phyloP scores from a whole-genome alignment of 1,140 invertebrate genomes.

The Mizuhopecten yessoensis region DNA sequence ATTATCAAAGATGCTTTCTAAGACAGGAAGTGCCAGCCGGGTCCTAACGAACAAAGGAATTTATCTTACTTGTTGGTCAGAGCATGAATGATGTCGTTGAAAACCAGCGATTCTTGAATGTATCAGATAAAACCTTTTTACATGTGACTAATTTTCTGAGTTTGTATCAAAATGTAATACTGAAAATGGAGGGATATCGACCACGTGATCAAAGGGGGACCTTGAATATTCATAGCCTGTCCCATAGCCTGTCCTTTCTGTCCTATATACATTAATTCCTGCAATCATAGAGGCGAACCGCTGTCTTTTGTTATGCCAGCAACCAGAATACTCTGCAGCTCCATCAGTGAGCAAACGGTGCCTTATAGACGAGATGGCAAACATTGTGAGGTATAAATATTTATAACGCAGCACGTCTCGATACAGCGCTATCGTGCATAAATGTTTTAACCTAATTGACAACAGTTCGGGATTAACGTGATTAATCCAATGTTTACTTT shows the following conservation, averaged over 20 bases:
- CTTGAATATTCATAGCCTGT: background rate
- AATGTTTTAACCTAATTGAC: constrained; percentile 17
- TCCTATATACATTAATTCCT: constrained; percentile 19
- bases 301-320: background rate
- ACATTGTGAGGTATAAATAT: constrained; percentile 36
- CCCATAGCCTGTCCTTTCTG: too few species aligned
- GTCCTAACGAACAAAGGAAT: background rate
- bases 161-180: constrained; percentile 4
- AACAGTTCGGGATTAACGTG: background rate
- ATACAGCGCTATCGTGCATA: background rate
- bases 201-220: background rate
- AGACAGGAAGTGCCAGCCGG: background rate
- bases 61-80: background rate
- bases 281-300: background rate
- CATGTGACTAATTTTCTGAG: constrained; percentile 24
- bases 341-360: background rate
- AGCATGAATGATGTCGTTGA: background rate
- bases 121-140: constrained; percentile 19
- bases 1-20: background rate
- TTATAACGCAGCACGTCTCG: background rate
- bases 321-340: background rate
- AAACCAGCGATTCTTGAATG: background rate
- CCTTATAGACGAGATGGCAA: constrained; percentile 1
- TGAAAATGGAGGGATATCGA: background rate
- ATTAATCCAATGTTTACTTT: background rate